Evolutionary conservation across 2,888 invertebrate genomes (phyloP).

Genomic region (Hedya salicella): DNA sequence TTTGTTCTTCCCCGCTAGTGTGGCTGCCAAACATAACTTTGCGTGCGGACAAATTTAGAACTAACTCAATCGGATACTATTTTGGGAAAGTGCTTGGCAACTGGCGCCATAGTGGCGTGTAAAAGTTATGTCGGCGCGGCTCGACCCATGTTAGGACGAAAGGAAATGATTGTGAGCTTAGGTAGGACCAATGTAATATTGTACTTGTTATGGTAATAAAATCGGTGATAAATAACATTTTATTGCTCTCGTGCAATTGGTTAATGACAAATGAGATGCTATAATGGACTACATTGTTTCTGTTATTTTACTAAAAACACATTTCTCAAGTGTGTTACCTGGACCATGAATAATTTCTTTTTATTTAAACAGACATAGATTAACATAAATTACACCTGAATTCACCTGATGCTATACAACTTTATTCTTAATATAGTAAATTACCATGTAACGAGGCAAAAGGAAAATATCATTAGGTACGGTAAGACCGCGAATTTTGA

Average conservation of each 20-base stretch:
- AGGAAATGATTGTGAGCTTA: slow-evolving; percentile 11
- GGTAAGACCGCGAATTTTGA: too few species aligned
- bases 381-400: too few species aligned
- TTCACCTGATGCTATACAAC: too few species aligned
- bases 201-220: slow-evolving; percentile 29
- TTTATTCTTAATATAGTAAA: too few species aligned
- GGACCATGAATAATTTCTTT: too few species aligned
- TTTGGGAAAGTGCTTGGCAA: neutral
- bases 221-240: slow-evolving; percentile 25
- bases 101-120: neutral
- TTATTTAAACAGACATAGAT: too few species aligned
- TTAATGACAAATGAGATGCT: slow-evolving; percentile 15
- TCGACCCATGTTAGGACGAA: slow-evolving; percentile 17
- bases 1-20: too few species aligned
- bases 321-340: neutral
- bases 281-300: slow-evolving; percentile 10
- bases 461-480: too few species aligned
- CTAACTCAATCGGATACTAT: neutral
- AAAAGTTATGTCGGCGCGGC: neutral
- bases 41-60: slow-evolving; percentile 1
- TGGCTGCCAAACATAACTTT: too few species aligned
- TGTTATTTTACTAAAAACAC: too few species aligned
- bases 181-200: slow-evolving; percentile 30
- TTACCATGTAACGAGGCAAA: too few species aligned
- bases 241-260: slow-evolving; percentile 20